Conservation (phyloP, 2,888 invertebrate species). For the Herminia tarsipennalis region DNA sequence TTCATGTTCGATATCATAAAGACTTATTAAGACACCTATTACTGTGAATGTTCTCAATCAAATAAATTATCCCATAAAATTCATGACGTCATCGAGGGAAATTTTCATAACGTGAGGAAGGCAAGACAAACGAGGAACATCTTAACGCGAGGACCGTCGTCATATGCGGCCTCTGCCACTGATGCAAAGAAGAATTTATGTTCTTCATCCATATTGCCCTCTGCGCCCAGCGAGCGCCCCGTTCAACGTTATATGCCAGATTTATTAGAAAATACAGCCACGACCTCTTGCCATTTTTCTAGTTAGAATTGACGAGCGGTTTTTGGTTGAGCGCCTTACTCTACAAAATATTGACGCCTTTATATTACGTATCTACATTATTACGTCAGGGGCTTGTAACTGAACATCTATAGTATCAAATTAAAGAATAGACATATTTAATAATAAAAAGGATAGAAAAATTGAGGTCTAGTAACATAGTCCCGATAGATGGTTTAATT, state of each 20-base stretch:
- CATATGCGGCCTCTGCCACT: slow-evolving; percentile 57
- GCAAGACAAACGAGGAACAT: slow-evolving; percentile 39
- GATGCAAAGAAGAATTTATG: slow-evolving; percentile 70
- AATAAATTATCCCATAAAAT: no score
- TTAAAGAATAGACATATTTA: no score
- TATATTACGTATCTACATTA: no score
- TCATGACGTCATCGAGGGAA: neutral
- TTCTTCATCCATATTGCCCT: slow-evolving; percentile 51
- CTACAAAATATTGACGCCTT: no score
- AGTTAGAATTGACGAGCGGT: slow-evolving; percentile 21
- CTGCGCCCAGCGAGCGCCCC: slow-evolving; percentile 19
- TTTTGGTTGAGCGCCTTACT: slow-evolving; percentile 16
- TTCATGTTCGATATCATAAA: no score
- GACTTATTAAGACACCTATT: no score
- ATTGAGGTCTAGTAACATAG: no score
- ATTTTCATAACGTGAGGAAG: slow-evolving; percentile 11
- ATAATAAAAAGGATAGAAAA: no score
- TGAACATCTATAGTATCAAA: no score
- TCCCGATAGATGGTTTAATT: no score
- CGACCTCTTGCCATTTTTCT: slow-evolving; percentile 29
- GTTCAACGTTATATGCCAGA: slow-evolving; percentile 50
- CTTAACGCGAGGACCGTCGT: slow-evolving; percentile 45
- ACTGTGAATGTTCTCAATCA: no score
- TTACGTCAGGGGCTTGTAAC: no score
- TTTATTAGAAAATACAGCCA: slow-evolving; percentile 55